These are phyloP conservation scores for Salticus scenicus DNA, from an alignment of 2,888 invertebrate species.

Conservation along the genomic window DNA sequence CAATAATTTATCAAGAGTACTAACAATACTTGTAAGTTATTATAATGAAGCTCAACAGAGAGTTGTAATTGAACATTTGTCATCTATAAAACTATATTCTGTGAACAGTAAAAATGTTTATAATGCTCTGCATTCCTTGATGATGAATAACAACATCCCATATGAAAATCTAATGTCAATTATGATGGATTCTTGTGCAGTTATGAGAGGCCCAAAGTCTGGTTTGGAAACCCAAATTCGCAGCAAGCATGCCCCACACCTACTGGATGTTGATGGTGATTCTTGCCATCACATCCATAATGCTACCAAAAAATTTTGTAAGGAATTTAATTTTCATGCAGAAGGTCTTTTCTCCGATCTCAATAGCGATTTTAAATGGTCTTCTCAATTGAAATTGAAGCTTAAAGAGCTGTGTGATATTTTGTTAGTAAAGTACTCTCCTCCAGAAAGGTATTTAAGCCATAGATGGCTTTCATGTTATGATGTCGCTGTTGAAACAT, in stretches of 20 bases:
- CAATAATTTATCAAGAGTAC: background rate
- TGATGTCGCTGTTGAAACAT: background rate
- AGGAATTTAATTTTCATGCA: background rate
- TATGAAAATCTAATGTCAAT: constrained; percentile 8
- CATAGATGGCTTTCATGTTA: background rate
- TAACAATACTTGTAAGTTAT: constrained; percentile 3
- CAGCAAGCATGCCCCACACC: background rate
- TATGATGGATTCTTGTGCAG: constrained; percentile 6
- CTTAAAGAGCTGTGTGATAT: background rate
- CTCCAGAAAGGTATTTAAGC: background rate
- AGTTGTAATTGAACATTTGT: background rate
- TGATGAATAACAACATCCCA: background rate
- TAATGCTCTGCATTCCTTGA: background rate
- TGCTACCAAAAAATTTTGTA: background rate
- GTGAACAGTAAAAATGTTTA: background rate
- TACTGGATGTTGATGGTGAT: constrained; percentile 1
- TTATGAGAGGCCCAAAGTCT: background rate
- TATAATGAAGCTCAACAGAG: background rate
- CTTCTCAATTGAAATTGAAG: background rate
- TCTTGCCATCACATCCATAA: background rate
- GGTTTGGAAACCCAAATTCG: background rate
- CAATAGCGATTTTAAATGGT: background rate
- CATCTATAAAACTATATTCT: background rate
- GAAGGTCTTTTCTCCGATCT: background rate
- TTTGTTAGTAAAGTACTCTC: background rate